A percentile compares a stretch with the other conserved stretches of the same genome.
These are phyloP conservation scores for Cephus spinipes DNA, from an alignment of 2,888 invertebrate genomes.

Conservation along the genomic window DNA sequence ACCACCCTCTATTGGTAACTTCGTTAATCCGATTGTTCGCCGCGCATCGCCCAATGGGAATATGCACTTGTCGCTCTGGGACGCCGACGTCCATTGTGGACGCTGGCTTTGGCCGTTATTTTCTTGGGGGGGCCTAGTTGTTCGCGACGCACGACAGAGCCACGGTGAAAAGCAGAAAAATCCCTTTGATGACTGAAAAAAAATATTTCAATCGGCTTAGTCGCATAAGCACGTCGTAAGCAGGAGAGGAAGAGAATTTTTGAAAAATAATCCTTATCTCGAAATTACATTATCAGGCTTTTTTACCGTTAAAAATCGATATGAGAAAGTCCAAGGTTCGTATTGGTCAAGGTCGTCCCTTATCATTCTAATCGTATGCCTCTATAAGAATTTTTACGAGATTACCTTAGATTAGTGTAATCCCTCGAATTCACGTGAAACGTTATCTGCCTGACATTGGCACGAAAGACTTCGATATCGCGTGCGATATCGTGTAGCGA, in stretches of 20 bases:
- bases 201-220: neutral
- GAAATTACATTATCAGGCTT: neutral
- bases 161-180: neutral
- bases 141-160: too few relatives aligned
- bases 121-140: neutral
- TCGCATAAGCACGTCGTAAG: too few relatives aligned
- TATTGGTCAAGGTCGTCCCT: neutral
- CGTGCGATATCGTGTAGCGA: neutral
- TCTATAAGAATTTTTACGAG: neutral
- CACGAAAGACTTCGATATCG: neutral
- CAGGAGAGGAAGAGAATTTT: neutral
- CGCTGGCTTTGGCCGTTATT: constrained; percentile 7
- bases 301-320: neutral
- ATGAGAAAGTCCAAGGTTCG: neutral
- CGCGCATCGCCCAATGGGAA: constrained; percentile 44
- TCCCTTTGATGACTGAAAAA: neutral
- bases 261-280: neutral
- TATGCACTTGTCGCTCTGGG: constrained; percentile 49
- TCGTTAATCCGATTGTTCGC: constrained; percentile 60
- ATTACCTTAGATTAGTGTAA: neutral
- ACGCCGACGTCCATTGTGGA: constrained; percentile 7
- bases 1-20: constrained; percentile 32
- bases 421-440: neutral
- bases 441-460: neutral
- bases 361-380: neutral